Percentiles rank a stretch among this genome's conserved stretches.
These are phyloP conservation scores for Diplodus sargus DNA, from an alignment of 2,797 vertebrate genomes.

Conservation along the genomic window DNA sequence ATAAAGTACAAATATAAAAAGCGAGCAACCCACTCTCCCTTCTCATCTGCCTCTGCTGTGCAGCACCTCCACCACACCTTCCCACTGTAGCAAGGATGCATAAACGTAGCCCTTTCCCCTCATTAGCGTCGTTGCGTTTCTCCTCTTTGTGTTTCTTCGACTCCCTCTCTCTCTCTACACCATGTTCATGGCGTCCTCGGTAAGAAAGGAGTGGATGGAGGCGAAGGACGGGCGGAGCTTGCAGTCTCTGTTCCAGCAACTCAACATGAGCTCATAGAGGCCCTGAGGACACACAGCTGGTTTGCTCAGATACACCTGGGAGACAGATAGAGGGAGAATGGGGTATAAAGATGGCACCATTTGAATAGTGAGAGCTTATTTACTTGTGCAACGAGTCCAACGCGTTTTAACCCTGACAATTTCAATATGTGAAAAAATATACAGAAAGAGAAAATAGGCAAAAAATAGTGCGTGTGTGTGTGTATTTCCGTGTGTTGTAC, in stretches of 20 bases:
- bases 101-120: background rate
- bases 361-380: too few species aligned
- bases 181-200: conserved; percentile 91
- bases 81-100: conserved; percentile 29
- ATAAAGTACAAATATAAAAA: conserved; percentile 75
- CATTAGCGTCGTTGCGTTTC: background rate
- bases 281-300: conserved; percentile 92
- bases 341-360: background rate
- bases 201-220: conserved; percentile 90
- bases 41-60: conserved; percentile 42
- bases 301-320: conserved; percentile 89
- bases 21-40: conserved; percentile 65
- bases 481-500: conserved; percentile 70
- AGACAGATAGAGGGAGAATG: background rate
- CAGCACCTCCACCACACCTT: conserved; percentile 61
- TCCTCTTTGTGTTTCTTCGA: background rate
- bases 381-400: too few species aligned
- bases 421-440: background rate
- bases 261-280: conserved; percentile 93
- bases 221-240: conserved; percentile 91
- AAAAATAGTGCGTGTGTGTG: background rate
- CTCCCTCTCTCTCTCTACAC: conserved; percentile 74
- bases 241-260: conserved; percentile 95
- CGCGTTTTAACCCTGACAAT: background rate
- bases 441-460: background rate